Percentiles rank a stretch among this genome's conserved stretches.
Evolutionary conservation across 92 coral and sea anemone genomes (phyloP).

Genomic region (Micromussa lordhowensis): DNA sequence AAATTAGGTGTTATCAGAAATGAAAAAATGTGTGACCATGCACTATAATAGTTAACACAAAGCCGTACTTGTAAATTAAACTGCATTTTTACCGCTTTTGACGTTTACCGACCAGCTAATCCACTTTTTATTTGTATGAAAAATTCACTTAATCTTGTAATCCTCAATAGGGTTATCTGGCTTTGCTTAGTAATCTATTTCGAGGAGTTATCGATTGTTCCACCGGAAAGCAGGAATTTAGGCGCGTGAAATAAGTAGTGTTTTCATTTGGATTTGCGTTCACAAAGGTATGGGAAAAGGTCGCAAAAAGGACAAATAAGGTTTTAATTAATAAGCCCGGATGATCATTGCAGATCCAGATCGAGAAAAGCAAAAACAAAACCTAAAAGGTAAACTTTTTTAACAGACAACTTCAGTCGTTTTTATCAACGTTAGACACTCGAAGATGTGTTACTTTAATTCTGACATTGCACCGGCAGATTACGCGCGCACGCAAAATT

Average conservation of each 20-base stretch:
- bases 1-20: too few relatives aligned
- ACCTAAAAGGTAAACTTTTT: not conserved
- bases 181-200: constrained; percentile 1
- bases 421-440: not conserved
- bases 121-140: constrained; percentile 7
- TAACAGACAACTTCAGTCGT: not conserved
- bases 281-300: not conserved
- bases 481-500: not conserved
- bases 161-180: constrained; percentile 4
- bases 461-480: not conserved
- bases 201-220: not conserved
- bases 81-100: not conserved
- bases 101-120: not conserved
- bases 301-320: not conserved
- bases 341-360: not conserved
- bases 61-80: not conserved
- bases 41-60: not conserved
- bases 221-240: not conserved
- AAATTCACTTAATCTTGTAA: constrained; percentile 13
- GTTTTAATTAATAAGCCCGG: not conserved
- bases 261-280: not conserved
- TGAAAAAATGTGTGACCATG: too few relatives aligned
- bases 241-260: not conserved
- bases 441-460: not conserved
- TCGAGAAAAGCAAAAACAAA: not conserved